Conservation (phyloP, 1,140 invertebrate genomes). For the Papilio aristodemus region DNA sequence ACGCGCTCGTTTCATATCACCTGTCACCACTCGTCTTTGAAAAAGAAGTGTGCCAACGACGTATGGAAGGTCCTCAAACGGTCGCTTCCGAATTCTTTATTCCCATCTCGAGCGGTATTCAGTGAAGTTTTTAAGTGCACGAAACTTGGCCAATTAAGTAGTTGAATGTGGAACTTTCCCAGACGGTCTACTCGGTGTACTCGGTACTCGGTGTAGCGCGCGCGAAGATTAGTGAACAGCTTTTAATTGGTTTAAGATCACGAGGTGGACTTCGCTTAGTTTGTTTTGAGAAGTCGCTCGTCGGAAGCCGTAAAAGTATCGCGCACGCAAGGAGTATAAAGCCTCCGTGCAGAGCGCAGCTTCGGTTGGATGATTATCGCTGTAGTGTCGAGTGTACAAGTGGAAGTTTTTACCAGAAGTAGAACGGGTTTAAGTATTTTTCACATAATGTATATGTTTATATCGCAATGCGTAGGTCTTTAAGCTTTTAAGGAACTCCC, state of each 20-base stretch:
- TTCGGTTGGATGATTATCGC: constrained; percentile 23
- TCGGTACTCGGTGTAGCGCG: constrained; percentile 39
- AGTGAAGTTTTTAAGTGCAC: constrained; percentile 61
- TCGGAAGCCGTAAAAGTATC: constrained; percentile 23
- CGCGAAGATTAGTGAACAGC: constrained; percentile 24
- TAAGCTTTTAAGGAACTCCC: constrained; percentile 3
- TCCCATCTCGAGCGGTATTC: constrained; percentile 46
- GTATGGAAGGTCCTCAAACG: background rate
- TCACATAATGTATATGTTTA: constrained; percentile 19
- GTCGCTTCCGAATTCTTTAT: constrained; percentile 41
- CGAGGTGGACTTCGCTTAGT: constrained; percentile 27
- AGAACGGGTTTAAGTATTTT: constrained; percentile 19
- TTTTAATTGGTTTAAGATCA: constrained; percentile 33
- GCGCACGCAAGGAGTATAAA: constrained; percentile 16
- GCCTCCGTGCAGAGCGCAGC: background rate
- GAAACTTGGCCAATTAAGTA: constrained; percentile 70
- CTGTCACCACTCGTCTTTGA: background rate
- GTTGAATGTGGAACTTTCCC: constrained; percentile 53
- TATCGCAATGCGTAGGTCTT: background rate
- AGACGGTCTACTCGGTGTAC: constrained; percentile 42
- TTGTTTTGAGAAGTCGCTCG: constrained; percentile 12
- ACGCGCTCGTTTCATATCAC: background rate
- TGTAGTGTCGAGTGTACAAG: constrained; percentile 26
- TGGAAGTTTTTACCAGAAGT: constrained; percentile 31
- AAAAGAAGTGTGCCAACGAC: constrained; percentile 26